Evolutionary conservation across 2,888 invertebrate genomes (phyloP).

Genomic region (Caenorhabditis virilis): DNA sequence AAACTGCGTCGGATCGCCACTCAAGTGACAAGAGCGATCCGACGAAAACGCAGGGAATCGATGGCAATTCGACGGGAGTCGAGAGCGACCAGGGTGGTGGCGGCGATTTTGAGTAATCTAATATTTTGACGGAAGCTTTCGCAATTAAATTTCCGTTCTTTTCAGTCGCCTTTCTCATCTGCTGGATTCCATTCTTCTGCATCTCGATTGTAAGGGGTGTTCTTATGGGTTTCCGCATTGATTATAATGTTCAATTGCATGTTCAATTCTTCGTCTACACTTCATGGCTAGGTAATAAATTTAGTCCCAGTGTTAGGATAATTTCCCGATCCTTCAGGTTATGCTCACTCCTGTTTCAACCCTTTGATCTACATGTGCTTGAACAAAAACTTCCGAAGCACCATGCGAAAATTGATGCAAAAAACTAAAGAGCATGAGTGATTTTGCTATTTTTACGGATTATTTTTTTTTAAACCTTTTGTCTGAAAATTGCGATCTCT

Average conservation of each 20-base stretch:
- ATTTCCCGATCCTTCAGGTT: slow-evolving; percentile 30
- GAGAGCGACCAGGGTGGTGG: slow-evolving; percentile 57
- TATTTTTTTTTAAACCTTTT: too few species aligned
- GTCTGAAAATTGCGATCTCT: neutral
- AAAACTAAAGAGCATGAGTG: slow-evolving; percentile 27
- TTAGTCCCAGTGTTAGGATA: neutral
- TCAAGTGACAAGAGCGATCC: slow-evolving; percentile 58
- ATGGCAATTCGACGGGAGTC: slow-evolving; percentile 57
- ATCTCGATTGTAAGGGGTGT: slow-evolving; percentile 52
- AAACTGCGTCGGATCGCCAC: slow-evolving; percentile 55
- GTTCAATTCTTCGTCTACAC: slow-evolving; percentile 40
- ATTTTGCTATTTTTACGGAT: too few species aligned
- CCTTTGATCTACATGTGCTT: slow-evolving; percentile 61
- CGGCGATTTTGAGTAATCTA: slow-evolving; percentile 55
- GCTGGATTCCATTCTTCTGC: slow-evolving; percentile 62
- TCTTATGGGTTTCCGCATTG: slow-evolving; percentile 36
- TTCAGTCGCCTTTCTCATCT: slow-evolving; percentile 59
- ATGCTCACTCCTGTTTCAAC: slow-evolving; percentile 60
- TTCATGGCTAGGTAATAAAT: slow-evolving; percentile 42
- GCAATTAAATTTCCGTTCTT: neutral
- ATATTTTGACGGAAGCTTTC: neutral
- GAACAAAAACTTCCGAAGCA: slow-evolving; percentile 57
- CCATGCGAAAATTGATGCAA: slow-evolving; percentile 43
- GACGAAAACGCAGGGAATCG: slow-evolving; percentile 55
- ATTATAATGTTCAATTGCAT: slow-evolving; percentile 32